These are phyloP conservation scores for Galeopsomyia nigrocyanea DNA, from an alignment of 2,888 invertebrate species.

Conservation along the genomic window DNA sequence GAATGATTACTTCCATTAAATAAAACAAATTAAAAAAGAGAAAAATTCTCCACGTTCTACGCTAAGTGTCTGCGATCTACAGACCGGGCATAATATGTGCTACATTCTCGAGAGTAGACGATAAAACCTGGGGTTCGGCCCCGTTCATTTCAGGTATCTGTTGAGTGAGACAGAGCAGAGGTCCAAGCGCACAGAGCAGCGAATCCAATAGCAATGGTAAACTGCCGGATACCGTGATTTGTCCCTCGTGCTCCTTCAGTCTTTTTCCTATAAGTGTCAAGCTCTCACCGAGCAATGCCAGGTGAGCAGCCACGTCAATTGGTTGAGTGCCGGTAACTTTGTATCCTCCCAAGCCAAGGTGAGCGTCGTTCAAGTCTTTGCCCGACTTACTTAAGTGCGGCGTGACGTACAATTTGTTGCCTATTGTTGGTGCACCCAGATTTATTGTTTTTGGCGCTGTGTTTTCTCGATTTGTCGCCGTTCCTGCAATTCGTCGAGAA, in stretches of 20 bases:
- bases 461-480: no score
- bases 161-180: slow-evolving; percentile 87
- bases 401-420: slow-evolving; percentile 56
- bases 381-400: slow-evolving; percentile 61
- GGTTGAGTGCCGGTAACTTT: slow-evolving; percentile 83
- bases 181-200: slow-evolving; percentile 90
- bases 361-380: slow-evolving; percentile 65
- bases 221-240: slow-evolving; percentile 95
- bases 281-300: slow-evolving; percentile 92
- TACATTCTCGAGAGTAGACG: slow-evolving; percentile 89
- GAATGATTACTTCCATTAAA: slow-evolving; percentile 30
- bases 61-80: slow-evolving; percentile 49
- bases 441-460: slow-evolving; percentile 63
- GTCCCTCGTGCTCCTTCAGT: slow-evolving; percentile 94
- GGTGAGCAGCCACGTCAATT: slow-evolving; percentile 92
- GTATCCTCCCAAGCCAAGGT: slow-evolving; percentile 69
- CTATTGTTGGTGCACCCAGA: slow-evolving; percentile 64
- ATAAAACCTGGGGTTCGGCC: slow-evolving; percentile 70
- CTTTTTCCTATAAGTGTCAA: slow-evolving; percentile 93
- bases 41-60: not conserved
- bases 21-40: slow-evolving; percentile 33
- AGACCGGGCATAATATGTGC: slow-evolving; percentile 83
- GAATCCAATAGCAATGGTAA: slow-evolving; percentile 94
- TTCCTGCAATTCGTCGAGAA: no score
- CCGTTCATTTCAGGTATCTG: slow-evolving; percentile 80